A percentile compares a stretch with the other conserved stretches of the same genome.
Evolutionary conservation across 2,113 vertebrate species (phyloP).

Genomic region (Pelodiscus sinensis): DNA sequence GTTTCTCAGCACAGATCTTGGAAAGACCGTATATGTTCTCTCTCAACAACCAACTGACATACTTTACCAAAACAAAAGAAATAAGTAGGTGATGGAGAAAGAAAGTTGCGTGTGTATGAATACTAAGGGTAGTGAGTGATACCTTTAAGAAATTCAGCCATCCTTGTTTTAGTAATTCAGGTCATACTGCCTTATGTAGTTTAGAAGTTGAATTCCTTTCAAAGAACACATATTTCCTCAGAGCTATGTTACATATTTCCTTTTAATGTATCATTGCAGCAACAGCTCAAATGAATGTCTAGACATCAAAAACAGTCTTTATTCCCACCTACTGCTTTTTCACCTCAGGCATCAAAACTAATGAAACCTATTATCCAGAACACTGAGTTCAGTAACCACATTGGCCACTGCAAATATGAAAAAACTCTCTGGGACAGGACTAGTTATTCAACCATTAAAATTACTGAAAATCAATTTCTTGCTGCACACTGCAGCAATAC

Average conservation of each 20-base stretch:
- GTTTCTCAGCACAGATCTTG: conserved; percentile 74
- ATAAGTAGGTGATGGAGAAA: conserved; percentile 33
- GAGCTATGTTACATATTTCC: conserved; percentile 81
- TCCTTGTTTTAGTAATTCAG: conserved; percentile 77
- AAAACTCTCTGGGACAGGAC: conserved; percentile 57
- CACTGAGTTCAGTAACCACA: conserved; percentile 70
- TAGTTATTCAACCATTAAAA: conserved; percentile 74
- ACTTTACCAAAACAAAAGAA: conserved; percentile 69
- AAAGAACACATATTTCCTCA: conserved; percentile 81
- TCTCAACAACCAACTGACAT: conserved; percentile 69
- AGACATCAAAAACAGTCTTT: conserved; percentile 81
- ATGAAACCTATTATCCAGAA: conserved; percentile 82
- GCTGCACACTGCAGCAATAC: conserved; percentile 64
- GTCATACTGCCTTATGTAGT: conserved; percentile 72
- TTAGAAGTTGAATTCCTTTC: conserved; percentile 81
- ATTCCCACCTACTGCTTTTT: conserved; percentile 80
- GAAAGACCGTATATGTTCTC: conserved; percentile 73
- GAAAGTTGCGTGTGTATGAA: conserved; percentile 34
- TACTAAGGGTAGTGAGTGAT: conserved; percentile 38
- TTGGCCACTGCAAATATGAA: conserved; percentile 63
- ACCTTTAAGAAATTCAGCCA: conserved; percentile 75
- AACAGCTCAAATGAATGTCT: conserved; percentile 80
- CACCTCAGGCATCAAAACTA: conserved; percentile 81
- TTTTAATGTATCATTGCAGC: conserved; percentile 81
- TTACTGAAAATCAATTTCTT: conserved; percentile 75